Percentiles rank a stretch among this genome's conserved stretches.
Conservation (phyloP, 1,140 invertebrate species). For the Glossosoma conforme region DNA sequence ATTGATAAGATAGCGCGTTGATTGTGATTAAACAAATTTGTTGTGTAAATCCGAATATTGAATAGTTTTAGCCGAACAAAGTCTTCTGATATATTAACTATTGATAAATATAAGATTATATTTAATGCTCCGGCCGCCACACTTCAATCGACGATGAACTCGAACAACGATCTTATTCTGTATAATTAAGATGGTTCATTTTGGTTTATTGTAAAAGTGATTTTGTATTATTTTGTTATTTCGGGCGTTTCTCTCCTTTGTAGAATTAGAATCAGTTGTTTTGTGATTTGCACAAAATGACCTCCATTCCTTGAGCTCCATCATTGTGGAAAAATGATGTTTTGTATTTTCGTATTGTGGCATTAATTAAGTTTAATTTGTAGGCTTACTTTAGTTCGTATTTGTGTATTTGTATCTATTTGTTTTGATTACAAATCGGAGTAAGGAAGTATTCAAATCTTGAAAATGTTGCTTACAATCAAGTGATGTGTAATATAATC, state of each 20-base stretch:
- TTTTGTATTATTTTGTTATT: background rate
- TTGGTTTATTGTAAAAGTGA: no score
- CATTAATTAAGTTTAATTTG: conserved; percentile 26
- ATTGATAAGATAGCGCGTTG: conserved; percentile 22
- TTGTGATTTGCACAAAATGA: background rate
- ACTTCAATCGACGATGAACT: background rate
- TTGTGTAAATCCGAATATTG: conserved; percentile 27
- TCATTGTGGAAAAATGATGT: conserved; percentile 21
- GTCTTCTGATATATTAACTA: conserved; percentile 21
- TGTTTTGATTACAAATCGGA: conserved; percentile 24
- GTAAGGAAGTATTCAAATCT: conserved; percentile 17
- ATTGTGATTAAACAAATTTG: conserved; percentile 25
- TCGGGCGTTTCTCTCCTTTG: conserved; percentile 11
- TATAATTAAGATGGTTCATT: no score
- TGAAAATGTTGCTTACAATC: conserved; percentile 26
- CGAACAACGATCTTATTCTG: background rate
- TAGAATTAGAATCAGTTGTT: no score
- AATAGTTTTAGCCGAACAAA: conserved; percentile 22
- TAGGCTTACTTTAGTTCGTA: conserved; percentile 28
- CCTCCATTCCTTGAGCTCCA: conserved; percentile 4
- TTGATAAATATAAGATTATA: background rate
- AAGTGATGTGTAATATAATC: conserved; percentile 32
- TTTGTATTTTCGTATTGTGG: conserved; percentile 28
- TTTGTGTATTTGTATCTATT: conserved; percentile 29
- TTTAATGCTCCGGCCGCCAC: background rate